Conservation (phyloP, 2,888 invertebrate species). For the Philereme transversata region DNA sequence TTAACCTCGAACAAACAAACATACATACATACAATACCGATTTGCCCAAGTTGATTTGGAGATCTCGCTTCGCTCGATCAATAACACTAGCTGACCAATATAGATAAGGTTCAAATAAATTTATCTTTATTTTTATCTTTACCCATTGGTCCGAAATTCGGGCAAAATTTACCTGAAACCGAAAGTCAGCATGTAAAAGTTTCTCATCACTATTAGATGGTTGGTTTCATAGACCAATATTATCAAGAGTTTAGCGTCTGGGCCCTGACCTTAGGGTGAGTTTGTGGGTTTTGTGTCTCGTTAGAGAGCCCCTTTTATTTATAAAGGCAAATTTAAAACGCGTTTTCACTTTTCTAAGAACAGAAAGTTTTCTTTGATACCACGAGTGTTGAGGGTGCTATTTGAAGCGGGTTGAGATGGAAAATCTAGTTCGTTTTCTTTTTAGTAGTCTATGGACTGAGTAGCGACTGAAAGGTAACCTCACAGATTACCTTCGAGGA, state of each 20-base stretch:
- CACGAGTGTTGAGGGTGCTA: neutral
- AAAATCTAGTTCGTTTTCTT: neutral
- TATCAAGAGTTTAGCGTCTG: conserved; percentile 24
- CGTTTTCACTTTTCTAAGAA: conserved; percentile 13
- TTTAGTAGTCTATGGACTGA: neutral
- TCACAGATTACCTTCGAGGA: no score
- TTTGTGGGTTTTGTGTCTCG: conserved; percentile 10
- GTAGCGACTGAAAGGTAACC: no score
- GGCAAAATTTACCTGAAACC: neutral
- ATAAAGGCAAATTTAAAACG: conserved; percentile 20
- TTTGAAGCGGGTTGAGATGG: neutral
- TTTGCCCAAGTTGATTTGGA: no score
- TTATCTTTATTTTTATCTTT: no score
- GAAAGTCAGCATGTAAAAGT: neutral
- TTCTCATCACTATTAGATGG: conserved; percentile 13
- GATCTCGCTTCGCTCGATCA: no score
- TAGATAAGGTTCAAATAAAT: no score
- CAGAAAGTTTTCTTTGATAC: conserved; percentile 18
- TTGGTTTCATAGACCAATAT: conserved; percentile 20
- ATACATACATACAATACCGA: no score
- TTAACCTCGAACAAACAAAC: no score
- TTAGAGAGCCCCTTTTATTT: conserved; percentile 15
- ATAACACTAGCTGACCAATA: no score
- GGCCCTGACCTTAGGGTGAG: conserved; percentile 13
- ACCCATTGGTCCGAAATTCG: no score